A percentile compares a stretch with the other conserved stretches of the same genome.
Conservation (phyloP, 2,888 invertebrate genomes). For the Polymixis flavicincta region DNA sequence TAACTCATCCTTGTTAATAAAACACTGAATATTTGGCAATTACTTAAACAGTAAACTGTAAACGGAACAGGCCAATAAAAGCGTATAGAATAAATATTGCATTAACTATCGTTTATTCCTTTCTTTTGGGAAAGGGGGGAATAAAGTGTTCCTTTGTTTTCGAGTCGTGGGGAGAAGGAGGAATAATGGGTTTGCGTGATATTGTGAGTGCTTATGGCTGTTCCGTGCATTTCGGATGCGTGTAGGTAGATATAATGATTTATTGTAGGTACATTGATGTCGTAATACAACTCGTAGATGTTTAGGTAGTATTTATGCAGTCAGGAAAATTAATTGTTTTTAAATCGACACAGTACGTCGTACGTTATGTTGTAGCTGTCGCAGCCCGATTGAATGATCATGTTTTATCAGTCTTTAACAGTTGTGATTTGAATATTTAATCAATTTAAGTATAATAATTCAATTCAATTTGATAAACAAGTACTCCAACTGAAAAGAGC, state of each 20-base stretch:
- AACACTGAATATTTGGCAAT: constrained; percentile 56
- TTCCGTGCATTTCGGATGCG: background rate
- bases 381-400: no score
- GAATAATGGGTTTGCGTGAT: constrained; percentile 3
- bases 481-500: background rate
- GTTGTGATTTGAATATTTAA: background rate
- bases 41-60: constrained; percentile 47
- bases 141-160: constrained; percentile 39
- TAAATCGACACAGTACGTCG: no score
- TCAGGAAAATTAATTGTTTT: background rate
- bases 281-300: background rate
- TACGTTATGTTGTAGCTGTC: no score
- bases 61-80: constrained; percentile 53
- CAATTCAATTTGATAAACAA: background rate
- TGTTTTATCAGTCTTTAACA: background rate
- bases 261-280: background rate
- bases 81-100: constrained; percentile 55
- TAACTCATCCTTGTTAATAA: constrained; percentile 40
- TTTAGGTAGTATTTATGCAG: background rate
- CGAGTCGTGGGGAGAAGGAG: background rate
- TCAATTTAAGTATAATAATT: background rate
- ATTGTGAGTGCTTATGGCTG: background rate
- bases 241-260: background rate
- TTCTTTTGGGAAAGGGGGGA: constrained; percentile 20
- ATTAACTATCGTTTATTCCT: constrained; percentile 41